Evolutionary conservation across 2,888 invertebrate species (phyloP).

Genomic region (Dione vanillae): DNA sequence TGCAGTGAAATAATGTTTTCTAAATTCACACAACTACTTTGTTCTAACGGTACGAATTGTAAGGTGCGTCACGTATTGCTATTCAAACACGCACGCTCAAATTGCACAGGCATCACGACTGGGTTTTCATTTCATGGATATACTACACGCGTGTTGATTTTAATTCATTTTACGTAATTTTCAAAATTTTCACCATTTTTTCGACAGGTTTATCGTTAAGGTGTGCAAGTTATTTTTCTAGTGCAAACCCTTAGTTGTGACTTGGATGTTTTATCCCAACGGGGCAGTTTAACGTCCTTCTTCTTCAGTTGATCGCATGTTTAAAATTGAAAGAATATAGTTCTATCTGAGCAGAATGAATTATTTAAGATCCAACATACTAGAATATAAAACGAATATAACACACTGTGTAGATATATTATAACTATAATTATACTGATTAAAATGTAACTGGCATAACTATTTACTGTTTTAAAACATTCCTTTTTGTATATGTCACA

Average conservation of each 20-base stretch:
- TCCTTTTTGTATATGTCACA: too few species aligned
- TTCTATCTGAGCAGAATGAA: neutral
- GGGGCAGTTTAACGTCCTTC: neutral
- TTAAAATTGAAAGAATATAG: neutral
- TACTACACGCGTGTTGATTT: constrained; percentile 38
- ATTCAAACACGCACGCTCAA: constrained; percentile 48
- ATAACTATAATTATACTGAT: neutral
- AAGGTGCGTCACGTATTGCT: constrained; percentile 45
- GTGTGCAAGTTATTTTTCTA: neutral
- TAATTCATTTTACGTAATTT: constrained; percentile 31
- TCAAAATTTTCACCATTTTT: constrained; percentile 17
- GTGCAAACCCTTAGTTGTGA: neutral
- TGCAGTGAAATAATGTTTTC: constrained; percentile 1
- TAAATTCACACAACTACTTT: constrained; percentile 26
- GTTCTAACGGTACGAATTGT: constrained; percentile 34
- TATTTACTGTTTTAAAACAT: neutral
- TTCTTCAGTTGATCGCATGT: neutral
- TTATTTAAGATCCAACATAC: neutral
- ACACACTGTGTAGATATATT: neutral
- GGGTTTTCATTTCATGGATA: constrained; percentile 40
- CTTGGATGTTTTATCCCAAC: neutral
- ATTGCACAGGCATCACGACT: constrained; percentile 48
- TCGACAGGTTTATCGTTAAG: neutral
- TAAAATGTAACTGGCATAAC: neutral
- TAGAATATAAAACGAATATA: neutral